These are phyloP conservation scores for Sardina pilchardus DNA, from an alignment of 2,113 vertebrate species.

Conservation along the genomic window DNA sequence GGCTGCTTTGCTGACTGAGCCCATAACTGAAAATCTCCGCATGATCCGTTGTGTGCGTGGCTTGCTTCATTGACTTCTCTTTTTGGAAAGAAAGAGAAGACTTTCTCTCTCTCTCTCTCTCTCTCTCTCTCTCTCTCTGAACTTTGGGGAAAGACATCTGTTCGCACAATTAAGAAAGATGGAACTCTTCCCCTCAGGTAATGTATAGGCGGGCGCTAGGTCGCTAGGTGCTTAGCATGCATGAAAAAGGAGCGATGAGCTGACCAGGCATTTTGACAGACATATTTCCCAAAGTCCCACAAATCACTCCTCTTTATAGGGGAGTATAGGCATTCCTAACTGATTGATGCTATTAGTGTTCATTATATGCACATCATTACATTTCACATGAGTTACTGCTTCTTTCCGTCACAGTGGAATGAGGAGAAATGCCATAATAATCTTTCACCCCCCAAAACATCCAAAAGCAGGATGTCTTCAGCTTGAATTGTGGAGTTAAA, in stretches of 20 bases:
- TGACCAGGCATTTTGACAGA: slow-evolving; percentile 7
- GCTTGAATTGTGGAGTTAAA: neutral
- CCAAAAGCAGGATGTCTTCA: neutral
- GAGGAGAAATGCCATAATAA: slow-evolving; percentile 53
- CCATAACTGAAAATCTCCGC: slow-evolving; percentile 50
- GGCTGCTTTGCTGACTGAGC: slow-evolving; percentile 47
- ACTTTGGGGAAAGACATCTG: neutral
- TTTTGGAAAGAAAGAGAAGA: neutral
- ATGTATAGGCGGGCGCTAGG: neutral
- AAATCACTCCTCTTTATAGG: neutral
- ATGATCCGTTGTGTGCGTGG: slow-evolving; percentile 49
- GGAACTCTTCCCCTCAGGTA: slow-evolving; percentile 7
- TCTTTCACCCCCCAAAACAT: slow-evolving; percentile 48
- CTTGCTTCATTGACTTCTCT: slow-evolving; percentile 45
- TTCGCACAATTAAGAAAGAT: slow-evolving; percentile 30
- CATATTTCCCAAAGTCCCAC: neutral
- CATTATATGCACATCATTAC: slow-evolving; percentile 50
- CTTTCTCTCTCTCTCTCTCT: neutral
- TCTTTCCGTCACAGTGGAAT: slow-evolving; percentile 49
- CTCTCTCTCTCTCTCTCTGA: no score
- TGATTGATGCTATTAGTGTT: slow-evolving; percentile 41
- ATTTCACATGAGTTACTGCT: slow-evolving; percentile 37
- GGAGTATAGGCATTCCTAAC: slow-evolving; percentile 28
- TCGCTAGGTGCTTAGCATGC: neutral
- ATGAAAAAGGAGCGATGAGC: neutral